These are phyloP conservation scores for Ptychochromis oligacanthus DNA, from an alignment of 2,113 vertebrate genomes.

Conservation along the genomic window DNA sequence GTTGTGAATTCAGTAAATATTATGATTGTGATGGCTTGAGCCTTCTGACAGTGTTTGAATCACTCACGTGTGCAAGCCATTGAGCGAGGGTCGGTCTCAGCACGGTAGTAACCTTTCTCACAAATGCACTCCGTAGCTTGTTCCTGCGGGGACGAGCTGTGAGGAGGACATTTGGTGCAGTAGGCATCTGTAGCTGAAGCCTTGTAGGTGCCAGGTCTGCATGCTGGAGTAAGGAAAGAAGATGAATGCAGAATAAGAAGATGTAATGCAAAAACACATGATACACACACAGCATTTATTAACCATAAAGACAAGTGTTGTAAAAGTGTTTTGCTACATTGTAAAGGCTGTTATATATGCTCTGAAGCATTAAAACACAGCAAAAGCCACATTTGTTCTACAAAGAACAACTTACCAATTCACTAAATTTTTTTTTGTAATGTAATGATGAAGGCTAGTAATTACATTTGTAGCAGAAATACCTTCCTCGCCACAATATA, in stretches of 20 bases:
- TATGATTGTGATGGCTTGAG: not conserved
- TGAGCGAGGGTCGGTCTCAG: slow-evolving; percentile 80
- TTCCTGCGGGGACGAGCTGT: slow-evolving; percentile 83
- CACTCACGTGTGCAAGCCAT: slow-evolving; percentile 86
- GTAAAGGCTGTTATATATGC: not conserved
- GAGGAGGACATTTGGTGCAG: slow-evolving; percentile 84
- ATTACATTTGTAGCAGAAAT: not conserved
- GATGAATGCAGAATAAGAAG: slow-evolving; percentile 4
- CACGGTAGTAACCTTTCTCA: slow-evolving; percentile 81
- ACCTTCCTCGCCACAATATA: not conserved
- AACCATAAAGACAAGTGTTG: not conserved
- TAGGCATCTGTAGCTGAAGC: slow-evolving; percentile 81
- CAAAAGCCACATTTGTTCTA: not conserved
- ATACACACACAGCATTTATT: not conserved
- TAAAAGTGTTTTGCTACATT: not conserved
- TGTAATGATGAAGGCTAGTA: not conserved
- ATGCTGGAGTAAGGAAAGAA: slow-evolving; percentile 72
- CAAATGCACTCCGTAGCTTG: slow-evolving; percentile 81
- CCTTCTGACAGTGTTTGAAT: not conserved
- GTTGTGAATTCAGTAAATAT: not conserved
- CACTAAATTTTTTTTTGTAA: not conserved
- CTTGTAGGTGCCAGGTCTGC: slow-evolving; percentile 84
- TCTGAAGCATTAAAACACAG: not conserved
- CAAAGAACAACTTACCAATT: not conserved
- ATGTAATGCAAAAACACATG: not conserved